These are phyloP conservation scores for Embidobia sp. DNA, from an alignment of 2,888 invertebrate genomes.

Conservation along the genomic window DNA sequence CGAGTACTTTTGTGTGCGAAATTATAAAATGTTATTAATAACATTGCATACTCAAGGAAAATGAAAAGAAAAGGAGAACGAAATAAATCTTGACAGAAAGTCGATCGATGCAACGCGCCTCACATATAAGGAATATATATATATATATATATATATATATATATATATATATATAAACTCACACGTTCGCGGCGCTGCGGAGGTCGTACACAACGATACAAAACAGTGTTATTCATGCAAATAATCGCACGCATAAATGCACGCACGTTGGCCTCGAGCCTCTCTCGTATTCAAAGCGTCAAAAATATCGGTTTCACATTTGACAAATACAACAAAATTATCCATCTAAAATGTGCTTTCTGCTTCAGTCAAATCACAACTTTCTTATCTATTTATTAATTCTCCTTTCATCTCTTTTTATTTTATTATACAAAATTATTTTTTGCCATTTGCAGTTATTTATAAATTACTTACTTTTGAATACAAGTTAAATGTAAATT, in stretches of 20 bases:
- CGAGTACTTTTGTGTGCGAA: too few relatives aligned
- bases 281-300: constrained; percentile 61
- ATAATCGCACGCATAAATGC: constrained; percentile 62
- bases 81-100: constrained; percentile 59
- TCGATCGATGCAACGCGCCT: constrained; percentile 52
- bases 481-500: too few relatives aligned
- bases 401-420: constrained; percentile 22
- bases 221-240: constrained; percentile 59
- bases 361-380: neutral
- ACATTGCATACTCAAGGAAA: constrained; percentile 40
- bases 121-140: constrained; percentile 17
- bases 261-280: constrained; percentile 60
- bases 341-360: constrained; percentile 20
- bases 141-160: constrained; percentile 5
- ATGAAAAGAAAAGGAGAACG: constrained; percentile 37
- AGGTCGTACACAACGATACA: constrained; percentile 40
- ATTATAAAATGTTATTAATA: constrained; percentile 45
- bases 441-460: too few relatives aligned
- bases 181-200: constrained; percentile 6
- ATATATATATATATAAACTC: constrained; percentile 9
- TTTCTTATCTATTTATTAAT: constrained; percentile 13
- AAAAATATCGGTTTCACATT: constrained; percentile 64
- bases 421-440: too few relatives aligned
- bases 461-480: too few relatives aligned
- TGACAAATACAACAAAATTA: constrained; percentile 28